Conservation (phyloP, 2,113 vertebrate species). For the Carassius gibelio region DNA sequence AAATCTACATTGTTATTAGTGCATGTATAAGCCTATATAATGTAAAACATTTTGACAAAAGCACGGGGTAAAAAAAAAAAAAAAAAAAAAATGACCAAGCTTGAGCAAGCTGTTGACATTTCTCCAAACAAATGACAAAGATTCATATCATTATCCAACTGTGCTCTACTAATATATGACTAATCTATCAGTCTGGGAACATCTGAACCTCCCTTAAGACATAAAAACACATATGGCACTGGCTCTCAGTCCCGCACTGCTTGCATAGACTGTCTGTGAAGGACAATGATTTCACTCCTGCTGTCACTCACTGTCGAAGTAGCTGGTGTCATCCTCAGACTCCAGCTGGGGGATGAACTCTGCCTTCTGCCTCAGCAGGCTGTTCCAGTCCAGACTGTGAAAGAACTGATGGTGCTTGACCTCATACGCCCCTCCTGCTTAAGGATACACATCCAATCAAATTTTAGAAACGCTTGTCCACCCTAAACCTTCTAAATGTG, state of each 20-base stretch:
- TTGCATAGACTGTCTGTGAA: background rate
- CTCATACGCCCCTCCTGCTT: slow-evolving; percentile 90
- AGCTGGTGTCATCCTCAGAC: slow-evolving; percentile 97
- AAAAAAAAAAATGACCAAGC: background rate
- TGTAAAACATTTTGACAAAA: too few relatives aligned
- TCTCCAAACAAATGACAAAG: background rate
- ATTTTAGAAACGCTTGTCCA: background rate
- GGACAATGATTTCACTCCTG: slow-evolving; percentile 1
- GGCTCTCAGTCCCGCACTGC: slow-evolving; percentile 1
- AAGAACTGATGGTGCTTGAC: slow-evolving; percentile 97
- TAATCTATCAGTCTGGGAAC: slow-evolving; percentile 4
- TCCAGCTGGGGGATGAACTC: slow-evolving; percentile 98
- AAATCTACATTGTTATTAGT: background rate
- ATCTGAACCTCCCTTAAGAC: background rate
- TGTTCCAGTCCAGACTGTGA: slow-evolving; percentile 92
- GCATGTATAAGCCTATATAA: too few relatives aligned
- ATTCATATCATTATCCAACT: slow-evolving; percentile 10
- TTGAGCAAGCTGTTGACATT: background rate
- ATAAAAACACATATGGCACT: background rate
- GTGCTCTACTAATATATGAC: slow-evolving; percentile 1
- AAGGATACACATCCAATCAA: slow-evolving; percentile 19
- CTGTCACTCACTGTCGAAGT: slow-evolving; percentile 91
- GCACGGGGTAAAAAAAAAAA: too few relatives aligned
- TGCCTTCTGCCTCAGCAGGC: slow-evolving; percentile 93
- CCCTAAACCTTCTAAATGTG: too few relatives aligned